These are phyloP conservation scores for Meriones psammophilus DNA, from an alignment of 2,797 vertebrate genomes.

Conservation along the genomic window DNA sequence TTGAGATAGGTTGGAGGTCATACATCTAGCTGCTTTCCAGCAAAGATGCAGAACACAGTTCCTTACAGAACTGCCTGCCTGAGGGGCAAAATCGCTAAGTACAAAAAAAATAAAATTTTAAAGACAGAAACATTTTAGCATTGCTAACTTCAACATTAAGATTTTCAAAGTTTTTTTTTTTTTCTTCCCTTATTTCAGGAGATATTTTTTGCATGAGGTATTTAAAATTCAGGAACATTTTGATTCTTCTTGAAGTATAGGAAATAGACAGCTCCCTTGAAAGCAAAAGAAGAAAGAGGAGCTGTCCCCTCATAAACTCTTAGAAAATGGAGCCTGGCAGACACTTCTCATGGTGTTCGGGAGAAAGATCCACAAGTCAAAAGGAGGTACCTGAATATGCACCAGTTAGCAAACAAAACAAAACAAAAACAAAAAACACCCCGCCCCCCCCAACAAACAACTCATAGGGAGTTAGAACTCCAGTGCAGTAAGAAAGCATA, in stretches of 20 bases:
- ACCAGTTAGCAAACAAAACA: conserved; percentile 75
- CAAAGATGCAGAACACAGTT: conserved; percentile 72
- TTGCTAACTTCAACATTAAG: conserved; percentile 72
- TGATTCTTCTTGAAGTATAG: conserved; percentile 89
- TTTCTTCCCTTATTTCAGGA: conserved; percentile 86
- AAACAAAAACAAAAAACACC: conserved; percentile 42
- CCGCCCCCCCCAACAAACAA: not conserved
- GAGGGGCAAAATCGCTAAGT: conserved; percentile 77
- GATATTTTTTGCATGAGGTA: conserved; percentile 90
- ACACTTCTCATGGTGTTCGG: conserved; percentile 83
- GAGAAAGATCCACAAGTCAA: conserved; percentile 81
- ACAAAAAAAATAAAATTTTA: not conserved
- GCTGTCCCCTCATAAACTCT: conserved; percentile 86
- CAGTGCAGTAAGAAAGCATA: conserved; percentile 77
- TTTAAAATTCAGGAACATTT: conserved; percentile 91
- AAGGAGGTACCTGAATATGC: conserved; percentile 87
- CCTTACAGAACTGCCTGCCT: conserved; percentile 78
- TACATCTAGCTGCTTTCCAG: conserved; percentile 48
- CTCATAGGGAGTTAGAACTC: conserved; percentile 70
- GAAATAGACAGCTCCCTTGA: conserved; percentile 86
- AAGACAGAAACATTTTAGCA: conserved; percentile 79
- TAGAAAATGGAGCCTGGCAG: conserved; percentile 86
- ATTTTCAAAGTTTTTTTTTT: conserved; percentile 62
- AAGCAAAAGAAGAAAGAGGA: conserved; percentile 77
- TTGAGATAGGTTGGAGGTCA: conserved; percentile 67